Evolutionary conservation across 2,888 invertebrate genomes (phyloP), one percentile per base, ranked within the genome.

Genomic region (Lasioglossum leucozonium): DNA sequence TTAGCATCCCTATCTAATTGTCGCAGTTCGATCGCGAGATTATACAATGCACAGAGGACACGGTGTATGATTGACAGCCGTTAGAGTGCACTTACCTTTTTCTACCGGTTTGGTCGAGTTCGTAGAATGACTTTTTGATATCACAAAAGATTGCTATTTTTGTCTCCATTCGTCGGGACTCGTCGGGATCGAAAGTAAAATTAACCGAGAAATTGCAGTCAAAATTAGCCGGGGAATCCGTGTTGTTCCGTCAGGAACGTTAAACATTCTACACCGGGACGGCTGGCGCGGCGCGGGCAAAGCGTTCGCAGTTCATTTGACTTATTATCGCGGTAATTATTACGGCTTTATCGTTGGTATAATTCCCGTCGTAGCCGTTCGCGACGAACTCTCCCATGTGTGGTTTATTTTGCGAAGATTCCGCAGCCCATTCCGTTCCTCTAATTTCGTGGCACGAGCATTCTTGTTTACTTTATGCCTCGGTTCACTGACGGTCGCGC

Each of bases 401-500:
- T 55, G 44, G 85, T 79, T 85, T 84, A 81, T 85, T 84, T 84
- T 77, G 73, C 73, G 42, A 40, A 13, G 58, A 40, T 40, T 58
- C 82, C 69, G 77, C 85, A 76, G 51, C 72, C 58, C 34, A 67
- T 72, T 73, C 81, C 81, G 75, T 44, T 78, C 51, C 81, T 86
- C 81, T 85, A 82, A 85, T 86, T 85, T 85, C 85, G 67, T 73
- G 81, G 72, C 74, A 13, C 85, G 62, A 81, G 82, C 75, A 79
- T 76, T 73, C 78, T 75, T 86, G 86, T 86, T 85, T 86, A 86
- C 79, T 85, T 81, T 85, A 76, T 82, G 82, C 73, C 82, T 65
- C 76, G 79, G 73, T 79, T 77, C 82, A 71, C 86, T 42, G 79
- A 79, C 85, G 65, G 74, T 44, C 22, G 22, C 34, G n/a, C 55